Base-by-base conservation (phyloP, 2,113 vertebrate species). In the Physeter macrocephalus region DNA sequence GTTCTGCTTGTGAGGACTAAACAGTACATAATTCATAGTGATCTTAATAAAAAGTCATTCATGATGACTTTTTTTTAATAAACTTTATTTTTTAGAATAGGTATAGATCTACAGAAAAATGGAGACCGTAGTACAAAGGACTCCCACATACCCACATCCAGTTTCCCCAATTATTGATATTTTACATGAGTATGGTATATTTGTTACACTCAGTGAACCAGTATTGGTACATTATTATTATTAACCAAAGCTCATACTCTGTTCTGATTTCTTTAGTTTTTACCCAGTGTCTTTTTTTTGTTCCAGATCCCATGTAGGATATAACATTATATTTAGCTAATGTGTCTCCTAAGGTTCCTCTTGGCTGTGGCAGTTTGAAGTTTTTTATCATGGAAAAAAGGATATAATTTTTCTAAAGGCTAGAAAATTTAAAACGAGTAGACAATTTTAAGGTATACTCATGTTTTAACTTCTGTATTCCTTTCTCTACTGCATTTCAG, bases 401-500 rank as follows among this genome's bases (percentile, higher is more conserved):
- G 6, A 52, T 21, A 27, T 6, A n/a, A 72, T 75, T 96, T 93
- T 87, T 71, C 75, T 88, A 20, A 61, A 77, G 72, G 12, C 78
- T 71, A 27, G 36, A 75, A 90, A 31, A 92, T 36, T 52, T 62
- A 34, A 75, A 34, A 39, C 67, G 14, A 93, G 8, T 5, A 52
- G 20, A 80, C 1, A 85, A 0, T 93, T 93, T 90, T 59, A 39
- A 92, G 78, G 31, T 87, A 4, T 77, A 6, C 18, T 21, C 27
- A 8, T 54, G 54, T 67, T 86, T 92, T 57, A 52, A 27, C 41
- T 4, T 96, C 0, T 78, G 0, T 92, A 18, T 97, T 88, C 20
- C 61, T 41, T n/a, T 84, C 88, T 86, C 21, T 93, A 57, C 20
- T 97, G 31, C 27, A 69, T 94, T 98, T 46, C 96, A 99, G 99